phyloP scores from a whole-genome alignment of 2,113 vertebrate genomes.

The Stomatorhinus ivindoensis region DNA sequence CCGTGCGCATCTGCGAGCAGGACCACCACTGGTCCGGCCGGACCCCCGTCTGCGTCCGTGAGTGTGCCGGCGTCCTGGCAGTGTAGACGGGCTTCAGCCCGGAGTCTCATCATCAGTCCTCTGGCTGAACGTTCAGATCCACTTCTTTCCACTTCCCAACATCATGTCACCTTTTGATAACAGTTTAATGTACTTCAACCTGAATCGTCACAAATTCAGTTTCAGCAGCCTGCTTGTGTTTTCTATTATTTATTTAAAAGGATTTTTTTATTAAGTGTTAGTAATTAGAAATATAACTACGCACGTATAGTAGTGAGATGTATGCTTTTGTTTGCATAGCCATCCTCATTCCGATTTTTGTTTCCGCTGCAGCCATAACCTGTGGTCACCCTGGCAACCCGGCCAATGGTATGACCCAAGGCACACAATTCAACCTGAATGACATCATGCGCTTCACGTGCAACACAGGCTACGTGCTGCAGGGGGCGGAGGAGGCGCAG shows the following conservation, averaged over 20 bases:
- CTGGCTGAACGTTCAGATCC: neutral
- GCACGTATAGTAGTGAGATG: neutral
- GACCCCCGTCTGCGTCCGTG: slow-evolving; percentile 94
- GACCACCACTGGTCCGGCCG: slow-evolving; percentile 92
- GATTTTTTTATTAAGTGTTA: neutral
- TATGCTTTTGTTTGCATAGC: neutral
- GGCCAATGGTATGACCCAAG: slow-evolving; percentile 80
- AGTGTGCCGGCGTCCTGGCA: slow-evolving; percentile 52
- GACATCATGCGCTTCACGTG: slow-evolving; percentile 84
- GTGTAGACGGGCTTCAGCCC: neutral
- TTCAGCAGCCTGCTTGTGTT: neutral
- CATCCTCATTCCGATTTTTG: neutral
- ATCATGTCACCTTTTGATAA: neutral
- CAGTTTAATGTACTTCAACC: neutral
- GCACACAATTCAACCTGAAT: slow-evolving; percentile 89
- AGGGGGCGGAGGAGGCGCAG: slow-evolving; percentile 71
- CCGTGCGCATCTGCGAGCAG: slow-evolving; percentile 94
- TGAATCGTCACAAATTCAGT: neutral
- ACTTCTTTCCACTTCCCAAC: neutral
- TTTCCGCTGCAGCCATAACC: slow-evolving; percentile 73
- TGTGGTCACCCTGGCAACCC: slow-evolving; percentile 95
- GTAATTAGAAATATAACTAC: neutral
- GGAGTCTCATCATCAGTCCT: neutral
- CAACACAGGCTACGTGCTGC: slow-evolving; percentile 77
- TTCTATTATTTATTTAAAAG: neutral